Conservation (phyloP, 2,888 invertebrate species). For the Trissoscelio sp. region DNA sequence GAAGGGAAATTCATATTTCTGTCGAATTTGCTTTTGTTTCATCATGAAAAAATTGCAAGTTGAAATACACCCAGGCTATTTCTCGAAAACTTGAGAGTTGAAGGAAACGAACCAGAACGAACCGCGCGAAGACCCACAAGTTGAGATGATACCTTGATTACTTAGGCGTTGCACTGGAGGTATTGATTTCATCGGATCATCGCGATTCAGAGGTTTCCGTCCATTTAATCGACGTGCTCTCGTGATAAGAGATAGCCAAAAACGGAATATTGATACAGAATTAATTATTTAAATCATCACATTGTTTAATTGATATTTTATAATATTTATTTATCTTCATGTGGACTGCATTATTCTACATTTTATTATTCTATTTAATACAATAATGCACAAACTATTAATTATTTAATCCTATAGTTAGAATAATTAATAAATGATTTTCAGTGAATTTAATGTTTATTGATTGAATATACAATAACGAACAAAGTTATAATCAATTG, state of each 20-base stretch:
- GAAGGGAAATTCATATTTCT: too few relatives aligned
- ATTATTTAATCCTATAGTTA: too few relatives aligned
- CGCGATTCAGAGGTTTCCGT: conserved; percentile 82
- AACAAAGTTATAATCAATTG: too few relatives aligned
- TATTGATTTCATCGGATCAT: conserved; percentile 82
- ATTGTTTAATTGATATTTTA: too few relatives aligned
- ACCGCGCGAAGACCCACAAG: conserved; percentile 81
- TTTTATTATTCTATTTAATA: too few relatives aligned
- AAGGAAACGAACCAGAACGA: conserved; percentile 78
- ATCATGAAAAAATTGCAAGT: conserved; percentile 28
- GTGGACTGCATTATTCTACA: too few relatives aligned
- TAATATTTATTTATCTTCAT: too few relatives aligned
- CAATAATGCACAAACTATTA: too few relatives aligned
- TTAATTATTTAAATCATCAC: neutral
- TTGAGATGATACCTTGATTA: conserved; percentile 83
- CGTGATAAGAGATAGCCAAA: conserved; percentile 55
- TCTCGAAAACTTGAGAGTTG: conserved; percentile 68
- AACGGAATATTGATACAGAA: conserved; percentile 36
- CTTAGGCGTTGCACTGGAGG: conserved; percentile 79
- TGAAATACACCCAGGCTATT: conserved; percentile 46
- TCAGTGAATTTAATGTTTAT: too few relatives aligned
- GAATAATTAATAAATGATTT: too few relatives aligned
- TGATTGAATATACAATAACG: too few relatives aligned
- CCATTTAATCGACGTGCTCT: conserved; percentile 71
- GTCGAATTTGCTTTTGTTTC: too few relatives aligned